Conservation (phyloP, 2,888 invertebrate genomes). For the Dyspetes luteomarginatus region DNA sequence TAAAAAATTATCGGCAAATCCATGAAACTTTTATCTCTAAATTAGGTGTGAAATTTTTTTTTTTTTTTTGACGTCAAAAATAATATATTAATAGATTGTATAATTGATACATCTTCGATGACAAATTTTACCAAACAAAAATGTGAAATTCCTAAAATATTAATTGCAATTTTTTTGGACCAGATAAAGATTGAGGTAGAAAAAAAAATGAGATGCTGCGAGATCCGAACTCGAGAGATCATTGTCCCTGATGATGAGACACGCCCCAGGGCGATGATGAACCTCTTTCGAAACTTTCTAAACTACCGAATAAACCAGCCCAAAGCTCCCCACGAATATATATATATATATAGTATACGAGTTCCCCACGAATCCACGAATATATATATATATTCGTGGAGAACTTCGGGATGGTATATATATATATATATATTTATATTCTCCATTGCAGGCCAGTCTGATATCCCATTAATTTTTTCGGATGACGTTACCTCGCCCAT, state of each 20-base stretch:
- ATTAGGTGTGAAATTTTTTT: no score
- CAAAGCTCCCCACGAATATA: constrained; percentile 26
- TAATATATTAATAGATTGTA: no score
- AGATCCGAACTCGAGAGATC: neutral
- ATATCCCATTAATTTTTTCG: constrained; percentile 63
- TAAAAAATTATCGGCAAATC: no score
- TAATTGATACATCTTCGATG: no score
- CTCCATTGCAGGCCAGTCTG: neutral
- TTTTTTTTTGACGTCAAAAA: no score
- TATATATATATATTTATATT: constrained; percentile 16
- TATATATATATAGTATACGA: no score
- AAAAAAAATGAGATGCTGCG: no score
- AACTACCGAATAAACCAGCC: constrained; percentile 70
- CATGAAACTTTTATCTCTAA: no score
- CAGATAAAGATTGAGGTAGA: no score
- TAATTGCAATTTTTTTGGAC: no score
- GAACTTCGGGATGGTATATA: neutral
- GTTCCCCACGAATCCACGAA: constrained; percentile 42
- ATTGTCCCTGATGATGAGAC: constrained; percentile 41
- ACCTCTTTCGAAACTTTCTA: constrained; percentile 76
- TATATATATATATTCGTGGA: neutral
- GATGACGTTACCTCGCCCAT: neutral
- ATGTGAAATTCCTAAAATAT: no score
- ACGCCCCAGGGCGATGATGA: constrained; percentile 62
- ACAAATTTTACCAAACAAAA: no score